A percentile compares a stretch with the other conserved stretches of the same genome.
phyloP scores from a whole-genome alignment of 2,888 invertebrate species.

The Lasioglossum calceatum region DNA sequence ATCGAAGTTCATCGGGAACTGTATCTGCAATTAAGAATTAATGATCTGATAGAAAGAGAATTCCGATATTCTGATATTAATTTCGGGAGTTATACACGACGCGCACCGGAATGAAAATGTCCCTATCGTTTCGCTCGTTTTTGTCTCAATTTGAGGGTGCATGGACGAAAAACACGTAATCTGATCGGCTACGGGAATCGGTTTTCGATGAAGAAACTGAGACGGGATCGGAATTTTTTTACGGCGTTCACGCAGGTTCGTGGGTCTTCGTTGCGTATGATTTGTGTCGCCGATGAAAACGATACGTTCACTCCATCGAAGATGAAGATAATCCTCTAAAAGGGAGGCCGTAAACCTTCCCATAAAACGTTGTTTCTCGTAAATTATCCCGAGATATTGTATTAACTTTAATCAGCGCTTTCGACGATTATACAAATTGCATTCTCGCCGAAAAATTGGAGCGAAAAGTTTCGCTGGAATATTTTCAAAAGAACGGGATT shows the following conservation, averaged over 20 bases:
- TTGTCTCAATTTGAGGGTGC: background rate
- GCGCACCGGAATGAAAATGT: background rate
- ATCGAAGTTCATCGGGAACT: background rate
- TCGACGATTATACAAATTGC: background rate
- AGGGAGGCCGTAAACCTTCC: constrained; percentile 5
- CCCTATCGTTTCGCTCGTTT: background rate
- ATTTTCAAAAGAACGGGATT: background rate
- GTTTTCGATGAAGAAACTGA: constrained; percentile 46
- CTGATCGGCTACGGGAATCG: constrained; percentile 44
- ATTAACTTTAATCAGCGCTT: background rate
- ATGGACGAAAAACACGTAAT: background rate
- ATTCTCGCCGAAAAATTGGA: background rate
- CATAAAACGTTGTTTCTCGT: background rate
- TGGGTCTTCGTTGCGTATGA: constrained; percentile 33
- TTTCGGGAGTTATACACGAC: background rate
- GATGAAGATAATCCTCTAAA: constrained; percentile 26
- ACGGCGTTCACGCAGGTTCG: constrained; percentile 17
- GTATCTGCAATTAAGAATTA: background rate
- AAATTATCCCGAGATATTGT: background rate
- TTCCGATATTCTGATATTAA: background rate
- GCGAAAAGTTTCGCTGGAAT: background rate
- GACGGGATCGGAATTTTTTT: constrained; percentile 38
- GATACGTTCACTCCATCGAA: constrained; percentile 11
- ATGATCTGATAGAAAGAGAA: background rate
- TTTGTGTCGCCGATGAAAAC: constrained; percentile 32